Evolutionary conservation across 2,888 invertebrate species (phyloP), one percentile per base, ranked within the genome.

Genomic region (Brachylomia viminalis): DNA sequence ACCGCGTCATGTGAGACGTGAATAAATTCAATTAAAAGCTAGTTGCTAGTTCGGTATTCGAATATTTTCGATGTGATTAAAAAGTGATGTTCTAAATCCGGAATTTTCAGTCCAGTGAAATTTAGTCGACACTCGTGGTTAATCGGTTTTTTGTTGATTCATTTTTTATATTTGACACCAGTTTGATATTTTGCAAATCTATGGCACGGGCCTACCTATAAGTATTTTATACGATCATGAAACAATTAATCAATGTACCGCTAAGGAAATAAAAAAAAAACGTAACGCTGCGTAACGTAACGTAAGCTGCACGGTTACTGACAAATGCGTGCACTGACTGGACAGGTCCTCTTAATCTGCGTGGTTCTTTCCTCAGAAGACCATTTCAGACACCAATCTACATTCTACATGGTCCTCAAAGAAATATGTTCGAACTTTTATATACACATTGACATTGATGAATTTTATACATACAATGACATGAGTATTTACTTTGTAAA

Each of bases 21-120:
- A 84, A 87, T 87, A 87, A 79, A 87, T 88, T 88, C 86, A 88
- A 87, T 88, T 87, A 87, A 87, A 87, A 84, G 78, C 70, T 87
- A 88, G 85, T 84, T 82, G 72, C 73, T 59, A 84, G 75, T 72
- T 86, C 64, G 72, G 82, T 82, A 77, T 84, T 72, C 61, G 72
- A 77, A 82, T 86, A 77, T 82, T 82, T 71, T 75, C 77, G 67
- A 70, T 70, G 54, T 72, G 77, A 86, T 79, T 84, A 79, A 75
- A 86, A 69, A 58, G 47, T 54, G 49, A 71, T 49, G 30, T 64
- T 74, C 75, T 73, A 62, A 79, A 79, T 58, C 68, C n/a, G n/a
- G 33, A 82, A 33, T 49, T 64, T 85, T 49, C 15, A 27, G 10
- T 56, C 33, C n/a, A 33, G 15, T 33, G 15, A 58, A 38, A 75